phyloP scores from a whole-genome alignment of 2,113 vertebrate genomes.

The Orthonyx spaldingii region DNA sequence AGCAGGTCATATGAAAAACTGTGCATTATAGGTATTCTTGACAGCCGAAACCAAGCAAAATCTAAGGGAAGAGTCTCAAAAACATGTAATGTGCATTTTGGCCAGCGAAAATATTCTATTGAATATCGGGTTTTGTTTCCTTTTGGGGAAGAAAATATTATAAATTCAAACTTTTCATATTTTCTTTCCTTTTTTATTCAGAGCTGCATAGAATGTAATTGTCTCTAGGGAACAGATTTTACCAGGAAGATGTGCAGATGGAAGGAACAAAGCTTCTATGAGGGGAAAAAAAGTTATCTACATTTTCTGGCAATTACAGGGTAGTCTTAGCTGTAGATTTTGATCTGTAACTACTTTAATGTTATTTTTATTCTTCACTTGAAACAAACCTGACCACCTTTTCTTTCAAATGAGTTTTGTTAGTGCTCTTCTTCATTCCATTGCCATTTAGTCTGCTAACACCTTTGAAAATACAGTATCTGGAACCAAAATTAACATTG shows the following conservation, averaged over 20 bases:
- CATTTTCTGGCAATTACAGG: background rate
- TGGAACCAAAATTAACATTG: background rate
- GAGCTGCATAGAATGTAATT: background rate
- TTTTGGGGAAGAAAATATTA: background rate
- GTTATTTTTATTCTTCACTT: background rate
- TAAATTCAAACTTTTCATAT: background rate
- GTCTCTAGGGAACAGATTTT: background rate
- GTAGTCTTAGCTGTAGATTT: background rate
- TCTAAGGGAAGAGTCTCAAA: background rate
- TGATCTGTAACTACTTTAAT: background rate
- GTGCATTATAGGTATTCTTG: background rate
- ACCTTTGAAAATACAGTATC: background rate
- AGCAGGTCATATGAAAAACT: background rate
- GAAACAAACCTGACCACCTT: background rate
- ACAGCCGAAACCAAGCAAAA: background rate
- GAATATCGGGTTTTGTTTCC: background rate
- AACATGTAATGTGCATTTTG: background rate
- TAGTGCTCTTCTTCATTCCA: background rate
- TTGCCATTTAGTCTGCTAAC: background rate
- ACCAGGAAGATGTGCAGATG: background rate
- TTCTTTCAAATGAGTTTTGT: background rate
- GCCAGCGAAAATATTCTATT: background rate
- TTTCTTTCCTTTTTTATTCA: background rate
- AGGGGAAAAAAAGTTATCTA: background rate
- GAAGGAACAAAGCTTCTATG: accelerated